Evolutionary conservation across 2,888 invertebrate genomes (phyloP), one percentile per base, ranked within the genome.

Genomic region (Cylloceria caligata): DNA sequence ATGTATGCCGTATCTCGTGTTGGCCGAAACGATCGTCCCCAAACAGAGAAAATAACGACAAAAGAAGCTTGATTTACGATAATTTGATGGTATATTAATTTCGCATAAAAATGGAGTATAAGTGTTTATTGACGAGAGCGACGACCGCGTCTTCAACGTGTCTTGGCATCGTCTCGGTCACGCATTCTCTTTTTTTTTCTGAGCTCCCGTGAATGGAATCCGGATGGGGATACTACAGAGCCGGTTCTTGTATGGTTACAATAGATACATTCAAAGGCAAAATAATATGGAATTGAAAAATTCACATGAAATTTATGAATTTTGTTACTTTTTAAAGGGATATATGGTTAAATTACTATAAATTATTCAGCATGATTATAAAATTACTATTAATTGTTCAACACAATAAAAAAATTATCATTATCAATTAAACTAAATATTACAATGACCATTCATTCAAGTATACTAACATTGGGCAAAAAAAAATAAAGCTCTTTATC

Each of bases 71-170:
- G 79, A 83, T 83, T 83, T 83, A 83, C 79, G 82, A 80, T 83
- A 45, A 79, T 83, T 83, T 83, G 68, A 83, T 83, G 82, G 82
- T 62, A 83, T 83, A 83, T 83, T 80, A 83, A 83, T 83, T 80
- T 79, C 82, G 79, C 79, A 80, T 83, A 79, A 80, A 83, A 83
- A 83, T 83, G 65, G 62, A 76, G 67, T 76, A 80, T 80, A 76
- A 75, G 72, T 52, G 71, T 52, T 76, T 76, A 64, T 75, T 65
- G 60, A 72, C 47, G 75, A 67, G 78, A 72, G 42, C 55, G 65
- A 65, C 52, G 55, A 71, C 27, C 47, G 36, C 13, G 36, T 60
- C n/a, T n/a, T 78, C 64, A 39, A 24, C 65, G 64, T 42, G 36
- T 78, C 34, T 64, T 74, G 67, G 49, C 52, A 34, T 60, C 60